phyloP scores from a whole-genome alignment of 2,888 invertebrate species.

The Andrena praecox region DNA sequence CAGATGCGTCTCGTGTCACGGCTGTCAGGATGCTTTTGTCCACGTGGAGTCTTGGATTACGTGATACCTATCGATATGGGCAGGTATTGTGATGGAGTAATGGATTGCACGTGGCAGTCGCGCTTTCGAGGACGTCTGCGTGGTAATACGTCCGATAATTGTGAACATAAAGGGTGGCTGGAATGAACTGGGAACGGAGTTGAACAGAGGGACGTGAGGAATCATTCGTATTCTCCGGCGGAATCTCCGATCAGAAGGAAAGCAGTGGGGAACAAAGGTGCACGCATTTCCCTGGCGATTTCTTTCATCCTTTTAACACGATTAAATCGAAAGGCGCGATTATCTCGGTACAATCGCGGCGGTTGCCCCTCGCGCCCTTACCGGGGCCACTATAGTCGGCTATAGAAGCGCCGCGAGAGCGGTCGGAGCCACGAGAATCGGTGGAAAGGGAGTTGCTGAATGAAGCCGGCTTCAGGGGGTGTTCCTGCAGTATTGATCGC shows the following conservation, averaged over 20 bases:
- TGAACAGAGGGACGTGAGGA: too few species aligned
- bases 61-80: too few species aligned
- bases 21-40: too few species aligned
- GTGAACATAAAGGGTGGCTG: too few species aligned
- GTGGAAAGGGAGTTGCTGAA: conserved; percentile 70
- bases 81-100: too few species aligned
- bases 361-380: conserved; percentile 36
- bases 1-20: too few species aligned
- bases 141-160: too few species aligned
- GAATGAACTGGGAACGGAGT: too few species aligned
- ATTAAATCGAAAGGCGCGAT: conserved; percentile 56
- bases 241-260: neutral
- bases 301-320: conserved; percentile 50
- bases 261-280: conserved; percentile 3
- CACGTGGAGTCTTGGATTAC: too few species aligned
- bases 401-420: conserved; percentile 53
- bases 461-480: conserved; percentile 76
- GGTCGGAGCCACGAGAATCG: conserved; percentile 42
- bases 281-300: conserved; percentile 8
- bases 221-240: too few species aligned
- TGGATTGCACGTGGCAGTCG: too few species aligned
- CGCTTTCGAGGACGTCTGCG: too few species aligned
- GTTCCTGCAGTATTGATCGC: conserved; percentile 81
- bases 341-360: conserved; percentile 51
- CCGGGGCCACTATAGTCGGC: conserved; percentile 47